Base-by-base conservation (phyloP, 2,797 vertebrate species). In the Chromis chromis region DNA sequence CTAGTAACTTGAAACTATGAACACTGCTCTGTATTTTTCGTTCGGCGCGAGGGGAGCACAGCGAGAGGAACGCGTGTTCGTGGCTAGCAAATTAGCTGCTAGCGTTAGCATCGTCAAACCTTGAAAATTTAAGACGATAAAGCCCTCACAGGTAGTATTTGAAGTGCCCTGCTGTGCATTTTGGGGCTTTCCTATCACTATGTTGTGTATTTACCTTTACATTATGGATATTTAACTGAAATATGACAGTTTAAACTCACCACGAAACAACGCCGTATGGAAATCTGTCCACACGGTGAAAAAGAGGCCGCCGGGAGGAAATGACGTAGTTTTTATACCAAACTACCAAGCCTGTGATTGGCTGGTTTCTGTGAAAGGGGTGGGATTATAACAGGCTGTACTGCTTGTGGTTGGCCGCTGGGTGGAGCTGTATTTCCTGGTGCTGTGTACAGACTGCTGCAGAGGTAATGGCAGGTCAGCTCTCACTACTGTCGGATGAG, bases 181-280 rank as follows among this genome's bases (percentile, higher is more conserved):
- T 0, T 19, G 0, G 1, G 0, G 0, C 46, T 0, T 0, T 0
- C 1, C 1, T 13, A 1, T 1, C 19, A 0, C 1, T 25, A 1
- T 0, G 0, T 9, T 0, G 1, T 11, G 1, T 33, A 3, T 0
- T 6, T 2, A 0, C 1, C 0, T 0, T 21, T 0, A 3, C 21
- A 28, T 70, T 1, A 3, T 9, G 0, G 0, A 2, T 36, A 36
- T 1, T 22, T 78, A 53, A 33, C 0, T 4, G 2, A 39, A 71
- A 86, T 2, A 57, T 3, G 0, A 0, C 1, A 0, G 0, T 14
- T 63, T 14, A 68, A 50, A 85, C 95, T 95, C 89, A 96, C 95
- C 95, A 95, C 94, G 95, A 95, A 91, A 95, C 94, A 94, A 96
- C 94, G 94, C 95, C 95, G 95, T 95, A 94, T 95, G 89, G 94